phyloP scores from a whole-genome alignment of 2,113 vertebrate species.

The Ramphastos sulfuratus region DNA sequence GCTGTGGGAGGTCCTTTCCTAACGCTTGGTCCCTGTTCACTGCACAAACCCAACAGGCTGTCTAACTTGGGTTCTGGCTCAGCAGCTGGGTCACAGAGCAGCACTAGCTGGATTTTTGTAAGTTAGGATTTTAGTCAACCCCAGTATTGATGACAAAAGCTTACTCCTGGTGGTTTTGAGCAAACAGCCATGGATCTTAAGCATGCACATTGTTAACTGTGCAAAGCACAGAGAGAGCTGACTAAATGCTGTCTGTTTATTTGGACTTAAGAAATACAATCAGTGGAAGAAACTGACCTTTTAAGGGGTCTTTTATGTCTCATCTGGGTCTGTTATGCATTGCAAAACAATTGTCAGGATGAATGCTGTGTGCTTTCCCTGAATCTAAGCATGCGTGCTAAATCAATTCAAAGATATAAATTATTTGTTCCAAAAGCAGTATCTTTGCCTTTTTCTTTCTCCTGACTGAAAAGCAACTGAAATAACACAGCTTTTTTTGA shows the following conservation, averaged over 20 bases:
- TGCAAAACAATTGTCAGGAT: not conserved
- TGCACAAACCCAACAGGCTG: not conserved
- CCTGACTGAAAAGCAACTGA: not conserved
- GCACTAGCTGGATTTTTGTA: not conserved
- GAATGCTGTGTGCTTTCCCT: not conserved
- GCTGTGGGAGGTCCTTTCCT: not conserved
- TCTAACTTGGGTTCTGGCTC: not conserved
- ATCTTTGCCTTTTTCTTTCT: not conserved
- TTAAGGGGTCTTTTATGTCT: not conserved
- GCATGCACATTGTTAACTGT: not conserved
- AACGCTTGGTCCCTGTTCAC: not conserved
- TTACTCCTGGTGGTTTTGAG: not conserved
- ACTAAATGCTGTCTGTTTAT: not conserved
- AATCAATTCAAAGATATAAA: constrained; percentile 23
- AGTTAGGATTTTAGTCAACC: not conserved
- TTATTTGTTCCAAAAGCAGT: not conserved
- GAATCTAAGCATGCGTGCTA: not conserved
- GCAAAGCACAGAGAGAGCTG: not conserved
- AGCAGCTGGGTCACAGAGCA: not conserved
- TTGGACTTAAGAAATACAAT: not conserved
- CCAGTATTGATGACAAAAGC: not conserved
- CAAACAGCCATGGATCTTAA: not conserved
- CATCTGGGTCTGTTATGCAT: not conserved
- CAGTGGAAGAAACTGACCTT: not conserved
- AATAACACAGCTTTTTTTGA: constrained; percentile 32